These are phyloP conservation scores for Dynastes grantii DNA, from an alignment of 2,888 invertebrate species.

Conservation along the genomic window DNA sequence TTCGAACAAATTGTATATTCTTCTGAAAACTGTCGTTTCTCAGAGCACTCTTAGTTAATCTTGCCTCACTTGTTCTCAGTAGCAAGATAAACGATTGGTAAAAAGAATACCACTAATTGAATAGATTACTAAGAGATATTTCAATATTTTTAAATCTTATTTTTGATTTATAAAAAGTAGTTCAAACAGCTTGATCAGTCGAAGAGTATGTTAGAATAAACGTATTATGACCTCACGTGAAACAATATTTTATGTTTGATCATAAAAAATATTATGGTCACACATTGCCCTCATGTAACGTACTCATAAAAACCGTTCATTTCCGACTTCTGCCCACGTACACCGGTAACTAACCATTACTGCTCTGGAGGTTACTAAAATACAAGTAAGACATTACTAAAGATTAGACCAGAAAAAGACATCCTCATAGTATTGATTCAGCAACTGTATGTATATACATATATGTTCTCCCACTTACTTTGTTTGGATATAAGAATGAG, in stretches of 20 bases:
- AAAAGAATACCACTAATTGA: no score
- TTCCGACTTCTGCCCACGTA: constrained; percentile 10
- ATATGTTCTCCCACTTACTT: no score
- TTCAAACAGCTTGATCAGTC: no score
- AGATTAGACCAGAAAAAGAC: constrained; percentile 16
- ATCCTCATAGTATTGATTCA: constrained; percentile 30
- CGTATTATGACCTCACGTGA: constrained; percentile 13
- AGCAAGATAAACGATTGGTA: no score
- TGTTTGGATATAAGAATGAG: no score
- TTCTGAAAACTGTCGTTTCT: no score
- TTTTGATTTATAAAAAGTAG: no score
- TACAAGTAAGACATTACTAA: constrained; percentile 14
- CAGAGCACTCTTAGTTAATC: no score
- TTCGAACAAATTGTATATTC: no score
- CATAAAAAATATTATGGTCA: constrained; percentile 32
- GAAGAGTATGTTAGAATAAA: not conserved
- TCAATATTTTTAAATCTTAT: no score
- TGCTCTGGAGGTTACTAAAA: constrained; percentile 22
- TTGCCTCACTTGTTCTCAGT: no score
- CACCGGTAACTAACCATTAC: not conserved
- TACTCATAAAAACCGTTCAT: constrained; percentile 17
- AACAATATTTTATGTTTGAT: constrained; percentile 15
- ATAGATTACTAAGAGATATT: no score
- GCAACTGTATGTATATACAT: not conserved
- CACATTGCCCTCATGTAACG: not conserved